Base-by-base conservation (phyloP, 2,888 invertebrate species). In the Drosophila robusta region DNA sequence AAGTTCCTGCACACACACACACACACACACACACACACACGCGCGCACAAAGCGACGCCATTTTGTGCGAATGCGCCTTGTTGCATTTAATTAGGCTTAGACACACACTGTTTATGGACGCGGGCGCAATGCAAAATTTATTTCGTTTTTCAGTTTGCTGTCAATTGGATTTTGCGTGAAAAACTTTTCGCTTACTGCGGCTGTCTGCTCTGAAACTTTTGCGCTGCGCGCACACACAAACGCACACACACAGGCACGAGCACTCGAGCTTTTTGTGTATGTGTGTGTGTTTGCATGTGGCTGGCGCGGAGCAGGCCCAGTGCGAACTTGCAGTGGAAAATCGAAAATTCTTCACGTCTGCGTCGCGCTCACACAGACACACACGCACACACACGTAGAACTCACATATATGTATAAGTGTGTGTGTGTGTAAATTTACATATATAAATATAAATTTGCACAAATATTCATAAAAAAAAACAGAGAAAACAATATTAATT, bases 271-370 rank as follows among this genome's bases (percentile, higher is more conserved):
- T 54, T 38, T 18, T 26, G n/a, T 22, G 24, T 60, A 24, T 16
- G 32, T 7, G 8, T 46, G 6, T 14, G 26, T 50, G 66, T 50
- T 18, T 51, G 39, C 54, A 26, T 32, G 34, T 56, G 14, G 56
- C 51, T 74, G 63, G 75, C 69, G 72, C 85, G 89, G 96, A 96
- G 96, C 96, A 96, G 95, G 96, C 96, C 95, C 96, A 96, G 96
- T 96, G 95, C 94, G 70, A 95, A 94, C 95, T 94, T 94, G 93
- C 94, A 76, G 63, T 69, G 70, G 67, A 86, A 81, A 80, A 83
- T 75, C 72, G 68, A 78, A 76, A 63, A 70, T 68, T 95, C 95
- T 95, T 96, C 89, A 96, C 96, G 96, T 95, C 97, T 97, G 97
- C 97, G 97, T 97, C 78, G 73, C 64, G 61, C 50, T 42, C 22